Base-by-base conservation (phyloP, 1,140 invertebrate species). In the Platyscapa corneri region DNA sequence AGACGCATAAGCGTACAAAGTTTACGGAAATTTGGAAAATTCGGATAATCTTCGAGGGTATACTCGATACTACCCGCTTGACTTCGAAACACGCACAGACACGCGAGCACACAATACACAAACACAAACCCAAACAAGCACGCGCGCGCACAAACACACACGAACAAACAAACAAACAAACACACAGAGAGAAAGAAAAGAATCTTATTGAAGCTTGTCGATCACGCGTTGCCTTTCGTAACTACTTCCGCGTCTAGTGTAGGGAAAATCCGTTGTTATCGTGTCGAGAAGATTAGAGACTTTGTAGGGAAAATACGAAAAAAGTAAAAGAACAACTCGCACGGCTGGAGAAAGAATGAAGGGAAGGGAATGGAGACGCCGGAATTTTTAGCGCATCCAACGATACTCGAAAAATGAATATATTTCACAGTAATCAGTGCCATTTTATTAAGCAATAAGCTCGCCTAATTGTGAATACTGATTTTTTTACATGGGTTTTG, bases 361-460 rank as follows among this genome's bases (percentile, higher is more conserved):
- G 39, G 27, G 14, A 53, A 60, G n/a, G n/a, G 23, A 1, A 65
- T 34, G 20, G n/a, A 34, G 39, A 85, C 10, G 70, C n/a, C 49
- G 64, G 5, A 77, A 53, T 65, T 85, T 86, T 84, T 86, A 82
- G 74, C 39, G 60, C 65, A 78, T 90, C 84, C 88, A 90, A 89
- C 88, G 89, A 90, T 88, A 89, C 85, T 89, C 87, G 81, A 85
- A 82, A 86, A 86, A 87, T 0, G 30, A 46, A 70, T 86, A 89
- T 88, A 88, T 90, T 91, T 90, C 87, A 88, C 80, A 84, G 88
- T 85, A 90, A 91, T 90, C 90, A 92, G 92, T 93, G 92, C 92
- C 92, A 93, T 93, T 92, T 90, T 91, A 90, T 90, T 91, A 90
- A 93, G 91, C 91, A 92, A 92, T 93, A 93, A 92, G 89, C 80